phyloP scores from a whole-genome alignment of 2,797 vertebrate genomes.

The Hipposideros larvatus region DNA sequence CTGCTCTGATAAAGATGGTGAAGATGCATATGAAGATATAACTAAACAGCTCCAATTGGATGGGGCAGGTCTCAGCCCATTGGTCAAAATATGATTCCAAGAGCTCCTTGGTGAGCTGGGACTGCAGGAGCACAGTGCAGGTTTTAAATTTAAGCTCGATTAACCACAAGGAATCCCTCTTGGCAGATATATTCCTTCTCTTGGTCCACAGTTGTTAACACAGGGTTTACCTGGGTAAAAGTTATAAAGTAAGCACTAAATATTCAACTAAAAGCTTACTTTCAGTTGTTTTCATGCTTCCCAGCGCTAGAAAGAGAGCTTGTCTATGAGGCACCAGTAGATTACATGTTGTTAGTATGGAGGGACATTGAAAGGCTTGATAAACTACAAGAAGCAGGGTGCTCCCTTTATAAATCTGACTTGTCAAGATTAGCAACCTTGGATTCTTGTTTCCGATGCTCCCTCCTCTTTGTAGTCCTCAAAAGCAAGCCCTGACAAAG shows the following conservation, averaged over 20 bases:
- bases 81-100: background rate
- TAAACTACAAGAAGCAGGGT: background rate
- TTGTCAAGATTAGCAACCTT: background rate
- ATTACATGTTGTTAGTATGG: background rate
- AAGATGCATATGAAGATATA: background rate
- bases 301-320: background rate
- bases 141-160: background rate
- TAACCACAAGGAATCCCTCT: background rate
- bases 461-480: slow-evolving; percentile 1
- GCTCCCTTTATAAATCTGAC: slow-evolving; percentile 9
- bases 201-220: background rate
- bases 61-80: background rate
- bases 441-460: background rate
- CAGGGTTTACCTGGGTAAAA: background rate
- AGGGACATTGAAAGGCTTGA: background rate
- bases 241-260: background rate
- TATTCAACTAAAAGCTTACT: background rate
- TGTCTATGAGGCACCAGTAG: background rate
- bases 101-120: background rate
- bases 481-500: slow-evolving; percentile 21
- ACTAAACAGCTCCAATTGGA: background rate
- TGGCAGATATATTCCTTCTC: background rate
- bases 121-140: background rate
- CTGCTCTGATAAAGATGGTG: background rate
- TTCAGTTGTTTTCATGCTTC: background rate